These are phyloP conservation scores for Leptodactylus fallax DNA, from an alignment of 2,797 vertebrate genomes.

Conservation along the genomic window DNA sequence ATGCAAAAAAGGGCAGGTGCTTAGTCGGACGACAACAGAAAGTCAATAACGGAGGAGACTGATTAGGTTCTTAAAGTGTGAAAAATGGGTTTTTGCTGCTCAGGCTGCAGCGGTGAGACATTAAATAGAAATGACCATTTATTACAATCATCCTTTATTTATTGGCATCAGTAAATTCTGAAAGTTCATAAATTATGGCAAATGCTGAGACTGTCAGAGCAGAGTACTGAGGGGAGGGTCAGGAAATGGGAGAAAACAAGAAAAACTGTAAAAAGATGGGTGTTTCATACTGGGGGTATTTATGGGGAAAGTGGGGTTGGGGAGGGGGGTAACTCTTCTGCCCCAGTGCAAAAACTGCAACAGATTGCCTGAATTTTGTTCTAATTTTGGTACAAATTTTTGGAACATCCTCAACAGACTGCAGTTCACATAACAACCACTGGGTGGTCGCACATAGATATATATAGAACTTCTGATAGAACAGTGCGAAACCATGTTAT, in stretches of 20 bases:
- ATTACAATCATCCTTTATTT: constrained; percentile 57
- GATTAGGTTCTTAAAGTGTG: constrained; percentile 60
- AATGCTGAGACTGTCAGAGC: neutral
- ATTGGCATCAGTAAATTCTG: constrained; percentile 52
- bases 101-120: constrained; percentile 40
- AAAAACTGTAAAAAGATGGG: neutral
- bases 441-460: too few relatives aligned
- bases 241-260: neutral
- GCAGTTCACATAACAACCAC: too few relatives aligned
- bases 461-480: too few relatives aligned
- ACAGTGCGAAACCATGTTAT: too few relatives aligned
- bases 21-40: constrained; percentile 45
- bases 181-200: constrained; percentile 46
- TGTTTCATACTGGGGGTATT: too few relatives aligned
- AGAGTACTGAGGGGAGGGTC: neutral
- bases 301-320: neutral
- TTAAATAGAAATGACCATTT: constrained; percentile 44
- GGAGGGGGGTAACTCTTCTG: neutral
- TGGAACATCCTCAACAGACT: too few relatives aligned
- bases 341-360: neutral
- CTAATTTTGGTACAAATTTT: too few relatives aligned
- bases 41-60: constrained; percentile 55
- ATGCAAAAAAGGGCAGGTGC: constrained; percentile 54
- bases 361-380: neutral
- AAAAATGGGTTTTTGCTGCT: constrained; percentile 51